These are phyloP conservation scores for Aphelocoma coerulescens DNA, from an alignment of 2,113 vertebrate species.

Conservation along the genomic window DNA sequence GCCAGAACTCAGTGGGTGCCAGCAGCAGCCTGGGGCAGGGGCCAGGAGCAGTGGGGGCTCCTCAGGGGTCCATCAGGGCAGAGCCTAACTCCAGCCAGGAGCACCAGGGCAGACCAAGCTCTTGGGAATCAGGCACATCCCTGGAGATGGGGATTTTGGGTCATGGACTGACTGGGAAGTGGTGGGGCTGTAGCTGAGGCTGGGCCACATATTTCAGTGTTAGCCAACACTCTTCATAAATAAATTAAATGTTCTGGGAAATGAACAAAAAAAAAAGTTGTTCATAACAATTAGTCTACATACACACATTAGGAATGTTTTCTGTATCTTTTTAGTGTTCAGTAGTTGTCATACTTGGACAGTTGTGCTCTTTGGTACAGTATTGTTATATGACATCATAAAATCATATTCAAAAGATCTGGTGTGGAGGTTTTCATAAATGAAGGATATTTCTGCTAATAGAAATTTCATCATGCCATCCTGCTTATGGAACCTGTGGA, in stretches of 20 bases:
- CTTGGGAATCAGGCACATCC: background rate
- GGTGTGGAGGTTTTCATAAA: background rate
- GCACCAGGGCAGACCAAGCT: background rate
- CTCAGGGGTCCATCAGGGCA: background rate
- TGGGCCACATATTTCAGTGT: background rate
- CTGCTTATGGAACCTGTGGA: background rate
- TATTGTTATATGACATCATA: background rate
- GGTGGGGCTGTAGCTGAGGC: background rate
- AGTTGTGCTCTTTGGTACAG: background rate
- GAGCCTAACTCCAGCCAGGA: background rate
- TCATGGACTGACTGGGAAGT: background rate
- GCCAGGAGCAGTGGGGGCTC: background rate
- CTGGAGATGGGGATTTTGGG: background rate
- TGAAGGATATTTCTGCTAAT: background rate
- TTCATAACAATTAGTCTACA: background rate
- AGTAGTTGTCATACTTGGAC: background rate
- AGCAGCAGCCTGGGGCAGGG: fast-evolving
- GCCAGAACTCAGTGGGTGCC: fast-evolving
- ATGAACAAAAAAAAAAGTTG: background rate
- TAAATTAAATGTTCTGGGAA: background rate
- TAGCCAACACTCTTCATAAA: background rate
- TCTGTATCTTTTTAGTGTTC: background rate
- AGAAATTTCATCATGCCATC: background rate
- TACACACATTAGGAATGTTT: background rate
- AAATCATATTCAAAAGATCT: background rate